A percentile compares a stretch with the other conserved stretches of the same genome.
These are phyloP conservation scores for Drosophila nasuta DNA, from an alignment of 1,140 invertebrate genomes.

Conservation along the genomic window DNA sequence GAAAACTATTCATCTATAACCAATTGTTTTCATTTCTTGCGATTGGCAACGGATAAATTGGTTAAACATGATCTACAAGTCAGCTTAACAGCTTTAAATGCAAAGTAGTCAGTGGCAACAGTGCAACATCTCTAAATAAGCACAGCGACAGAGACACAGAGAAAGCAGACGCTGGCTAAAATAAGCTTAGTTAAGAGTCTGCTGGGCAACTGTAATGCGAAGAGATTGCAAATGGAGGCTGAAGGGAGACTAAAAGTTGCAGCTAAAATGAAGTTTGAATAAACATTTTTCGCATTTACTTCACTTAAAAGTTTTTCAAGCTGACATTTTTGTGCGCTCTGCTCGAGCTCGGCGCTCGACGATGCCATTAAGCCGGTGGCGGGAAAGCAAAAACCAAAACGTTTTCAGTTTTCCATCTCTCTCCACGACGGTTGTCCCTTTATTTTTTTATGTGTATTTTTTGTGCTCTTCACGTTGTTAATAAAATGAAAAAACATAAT, in stretches of 20 bases:
- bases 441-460: background rate
- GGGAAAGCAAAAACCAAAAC: slow-evolving; percentile 54
- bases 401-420: slow-evolving; percentile 47
- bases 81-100: slow-evolving; percentile 64
- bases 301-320: slow-evolving; percentile 79
- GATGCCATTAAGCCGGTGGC: slow-evolving; percentile 66
- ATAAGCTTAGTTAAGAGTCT: slow-evolving; percentile 78
- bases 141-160: slow-evolving; percentile 54
- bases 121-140: slow-evolving; percentile 67
- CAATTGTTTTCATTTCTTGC: background rate
- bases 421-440: too few species aligned
- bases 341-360: background rate
- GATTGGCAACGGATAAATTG: slow-evolving; percentile 45
- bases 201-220: slow-evolving; percentile 33
- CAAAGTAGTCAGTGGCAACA: slow-evolving; percentile 62
- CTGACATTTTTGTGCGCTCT: slow-evolving; percentile 64
- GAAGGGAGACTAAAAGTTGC: slow-evolving; percentile 55
- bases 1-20: background rate
- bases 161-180: slow-evolving; percentile 52
- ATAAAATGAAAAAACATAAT: slow-evolving; percentile 59
- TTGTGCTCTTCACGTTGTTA: slow-evolving; percentile 32
- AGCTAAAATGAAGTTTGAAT: slow-evolving; percentile 80
- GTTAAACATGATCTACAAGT: slow-evolving; percentile 39
- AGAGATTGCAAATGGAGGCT: background rate
- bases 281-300: slow-evolving; percentile 83